Conservation (phyloP, 2,797 vertebrate species). For the Fistularia commersonii region DNA sequence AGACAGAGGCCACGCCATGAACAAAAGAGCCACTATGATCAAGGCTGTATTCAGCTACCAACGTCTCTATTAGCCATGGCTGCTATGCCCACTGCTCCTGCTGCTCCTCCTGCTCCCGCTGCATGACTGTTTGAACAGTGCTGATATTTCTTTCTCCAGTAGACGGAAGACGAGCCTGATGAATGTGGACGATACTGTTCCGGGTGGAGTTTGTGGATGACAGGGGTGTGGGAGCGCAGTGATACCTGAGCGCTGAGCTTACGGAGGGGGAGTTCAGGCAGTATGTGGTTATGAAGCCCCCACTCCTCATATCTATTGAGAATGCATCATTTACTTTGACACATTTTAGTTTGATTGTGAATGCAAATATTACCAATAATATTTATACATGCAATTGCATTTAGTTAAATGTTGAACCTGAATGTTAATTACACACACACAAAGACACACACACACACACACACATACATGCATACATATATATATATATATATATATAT, state of each 20-base stretch:
- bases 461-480: no score
- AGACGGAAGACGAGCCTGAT: constrained; percentile 52
- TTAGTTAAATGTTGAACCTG: no score
- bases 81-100: no score
- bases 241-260: constrained; percentile 40
- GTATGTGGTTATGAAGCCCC: neutral
- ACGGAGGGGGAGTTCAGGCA: constrained; percentile 32
- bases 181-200: constrained; percentile 51
- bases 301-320: no score
- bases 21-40: constrained; percentile 73
- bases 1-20: constrained; percentile 66
- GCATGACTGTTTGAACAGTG: constrained; percentile 60
- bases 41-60: constrained; percentile 61
- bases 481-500: no score
- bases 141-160: constrained; percentile 51
- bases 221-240: constrained; percentile 13
- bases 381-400: no score
- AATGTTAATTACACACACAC: no score
- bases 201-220: constrained; percentile 35
- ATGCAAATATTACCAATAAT: no score
- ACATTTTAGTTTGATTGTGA: neutral
- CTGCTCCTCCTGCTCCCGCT: constrained; percentile 36
- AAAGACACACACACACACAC: no score
- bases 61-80: constrained; percentile 71
- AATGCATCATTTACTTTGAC: neutral